Evolutionary conservation across 2,797 vertebrate genomes (phyloP).

Genomic region (Acropternis orthonyx): DNA sequence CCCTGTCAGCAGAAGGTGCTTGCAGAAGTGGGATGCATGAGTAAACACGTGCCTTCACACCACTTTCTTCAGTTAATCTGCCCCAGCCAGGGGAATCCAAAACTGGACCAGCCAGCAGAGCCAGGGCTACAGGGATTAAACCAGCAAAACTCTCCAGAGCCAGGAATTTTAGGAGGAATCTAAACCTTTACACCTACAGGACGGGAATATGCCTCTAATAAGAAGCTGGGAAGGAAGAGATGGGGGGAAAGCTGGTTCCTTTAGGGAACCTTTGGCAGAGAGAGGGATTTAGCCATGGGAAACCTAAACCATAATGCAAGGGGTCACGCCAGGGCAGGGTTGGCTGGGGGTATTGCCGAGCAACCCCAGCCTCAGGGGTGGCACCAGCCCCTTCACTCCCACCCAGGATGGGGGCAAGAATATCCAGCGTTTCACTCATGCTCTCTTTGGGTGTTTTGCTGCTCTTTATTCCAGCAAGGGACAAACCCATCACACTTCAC

Average conservation of each 20-base stretch:
- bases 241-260: background rate
- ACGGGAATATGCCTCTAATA: background rate
- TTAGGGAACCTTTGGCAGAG: background rate
- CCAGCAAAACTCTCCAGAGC: background rate
- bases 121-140: background rate
- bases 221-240: background rate
- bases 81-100: background rate
- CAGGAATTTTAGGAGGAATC: background rate
- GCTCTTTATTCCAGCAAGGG: background rate
- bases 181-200: background rate
- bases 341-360: background rate
- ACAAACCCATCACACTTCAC: background rate
- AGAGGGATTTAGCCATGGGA: background rate
- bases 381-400: background rate
- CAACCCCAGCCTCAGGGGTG: background rate
- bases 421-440: background rate
- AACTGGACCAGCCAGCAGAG: background rate
- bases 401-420: background rate
- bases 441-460: background rate
- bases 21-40: background rate
- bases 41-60: background rate
- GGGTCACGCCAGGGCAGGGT: accelerated
- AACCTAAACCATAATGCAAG: accelerated
- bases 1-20: background rate
- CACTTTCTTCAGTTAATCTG: background rate